phyloP scores from a whole-genome alignment of 2,888 invertebrate species.

The Cryptocheilus praepositus region DNA sequence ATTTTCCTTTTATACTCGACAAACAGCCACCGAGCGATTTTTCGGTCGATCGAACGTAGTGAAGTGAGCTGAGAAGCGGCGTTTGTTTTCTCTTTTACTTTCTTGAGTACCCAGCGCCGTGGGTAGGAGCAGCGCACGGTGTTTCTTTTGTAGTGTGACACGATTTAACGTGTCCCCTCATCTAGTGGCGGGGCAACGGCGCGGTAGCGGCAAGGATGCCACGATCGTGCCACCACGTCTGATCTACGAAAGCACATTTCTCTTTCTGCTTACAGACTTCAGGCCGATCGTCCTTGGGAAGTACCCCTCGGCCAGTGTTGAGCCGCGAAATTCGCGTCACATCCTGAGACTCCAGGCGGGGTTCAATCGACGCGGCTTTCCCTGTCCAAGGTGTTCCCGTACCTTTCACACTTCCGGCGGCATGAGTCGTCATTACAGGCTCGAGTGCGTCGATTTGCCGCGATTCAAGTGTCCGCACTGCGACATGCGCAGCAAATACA shows the following conservation, averaged over 20 bases:
- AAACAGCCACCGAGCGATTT: no score
- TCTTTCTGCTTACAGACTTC: constrained; percentile 62
- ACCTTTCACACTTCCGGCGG: constrained; percentile 59
- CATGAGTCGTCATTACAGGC: constrained; percentile 61
- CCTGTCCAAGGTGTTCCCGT: constrained; percentile 61
- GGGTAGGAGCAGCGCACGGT: no score
- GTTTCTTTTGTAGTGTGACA: no score
- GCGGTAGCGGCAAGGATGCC: no score
- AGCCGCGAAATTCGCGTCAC: constrained; percentile 38
- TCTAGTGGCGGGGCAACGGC: no score
- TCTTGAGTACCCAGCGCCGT: no score
- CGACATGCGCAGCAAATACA: constrained; percentile 63
- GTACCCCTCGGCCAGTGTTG: constrained; percentile 28
- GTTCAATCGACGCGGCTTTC: constrained; percentile 48
- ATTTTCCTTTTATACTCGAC: not conserved
- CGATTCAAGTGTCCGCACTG: constrained; percentile 66
- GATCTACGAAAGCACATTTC: constrained; percentile 24
- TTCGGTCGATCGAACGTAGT: no score
- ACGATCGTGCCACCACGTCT: not conserved
- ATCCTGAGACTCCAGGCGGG: constrained; percentile 37
- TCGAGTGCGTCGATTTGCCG: constrained; percentile 63
- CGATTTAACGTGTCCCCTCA: no score
- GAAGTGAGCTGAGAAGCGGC: no score
- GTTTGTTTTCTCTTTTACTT: no score
- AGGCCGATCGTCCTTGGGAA: constrained; percentile 50